Evolutionary conservation across 2,888 invertebrate genomes (phyloP).

Genomic region (Sericinus montela): DNA sequence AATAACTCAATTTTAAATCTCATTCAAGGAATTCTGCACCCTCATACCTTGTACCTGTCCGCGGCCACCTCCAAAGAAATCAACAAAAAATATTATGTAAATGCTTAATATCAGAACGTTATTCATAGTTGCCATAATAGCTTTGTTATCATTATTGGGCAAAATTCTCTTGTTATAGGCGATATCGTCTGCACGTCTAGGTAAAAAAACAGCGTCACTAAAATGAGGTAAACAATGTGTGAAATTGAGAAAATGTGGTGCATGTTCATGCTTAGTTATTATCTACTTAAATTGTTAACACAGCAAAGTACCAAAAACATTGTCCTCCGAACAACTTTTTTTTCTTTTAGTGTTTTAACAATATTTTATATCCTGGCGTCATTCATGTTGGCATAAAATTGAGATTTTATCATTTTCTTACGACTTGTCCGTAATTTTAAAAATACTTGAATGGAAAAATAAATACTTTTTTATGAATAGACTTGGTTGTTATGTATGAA

Average conservation of each 20-base stretch:
- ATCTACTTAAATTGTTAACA: constrained; percentile 3
- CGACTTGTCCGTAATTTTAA: no score
- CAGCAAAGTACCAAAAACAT: background rate
- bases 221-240: constrained; percentile 22
- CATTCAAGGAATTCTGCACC: constrained; percentile 78
- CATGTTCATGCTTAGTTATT: constrained; percentile 19
- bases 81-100: constrained; percentile 75
- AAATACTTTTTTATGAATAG: no score
- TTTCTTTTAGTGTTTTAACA: background rate
- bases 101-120: constrained; percentile 70
- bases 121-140: constrained; percentile 72
- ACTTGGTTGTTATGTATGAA: no score
- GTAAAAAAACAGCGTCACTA: constrained; percentile 25
- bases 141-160: constrained; percentile 74
- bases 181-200: constrained; percentile 27
- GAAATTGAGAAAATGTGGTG: constrained; percentile 18
- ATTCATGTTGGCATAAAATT: background rate
- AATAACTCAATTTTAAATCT: constrained; percentile 34
- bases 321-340: background rate
- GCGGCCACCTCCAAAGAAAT: constrained; percentile 73
- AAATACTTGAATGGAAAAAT: no score
- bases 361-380: no score
- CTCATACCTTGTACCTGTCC: constrained; percentile 74
- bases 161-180: constrained; percentile 60
- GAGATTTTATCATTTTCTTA: background rate